Conservation (phyloP, 2,797 vertebrate genomes). For the Molossus molossus region DNA sequence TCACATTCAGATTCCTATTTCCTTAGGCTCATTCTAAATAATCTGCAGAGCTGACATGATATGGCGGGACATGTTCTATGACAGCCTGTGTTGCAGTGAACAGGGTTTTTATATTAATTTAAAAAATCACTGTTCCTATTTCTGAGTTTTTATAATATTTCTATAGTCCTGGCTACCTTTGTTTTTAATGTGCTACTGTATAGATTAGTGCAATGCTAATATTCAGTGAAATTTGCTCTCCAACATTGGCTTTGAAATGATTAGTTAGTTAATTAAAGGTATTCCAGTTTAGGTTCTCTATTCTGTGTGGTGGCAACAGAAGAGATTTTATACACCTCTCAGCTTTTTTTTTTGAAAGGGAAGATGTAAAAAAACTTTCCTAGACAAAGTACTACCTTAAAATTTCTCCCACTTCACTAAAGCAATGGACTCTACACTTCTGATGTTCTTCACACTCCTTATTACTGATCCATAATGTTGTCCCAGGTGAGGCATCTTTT, state of each 20-base stretch:
- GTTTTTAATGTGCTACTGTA: neutral
- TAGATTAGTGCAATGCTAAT: neutral
- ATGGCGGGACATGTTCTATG: neutral
- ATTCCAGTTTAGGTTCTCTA: neutral
- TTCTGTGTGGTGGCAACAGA: neutral
- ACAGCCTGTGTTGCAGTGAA: neutral
- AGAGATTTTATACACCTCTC: neutral
- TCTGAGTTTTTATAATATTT: conserved; percentile 36
- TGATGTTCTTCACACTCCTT: neutral
- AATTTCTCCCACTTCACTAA: neutral
- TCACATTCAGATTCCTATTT: neutral
- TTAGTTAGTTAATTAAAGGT: neutral
- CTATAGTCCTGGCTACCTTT: neutral
- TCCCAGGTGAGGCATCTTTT: neutral
- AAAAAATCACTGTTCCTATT: neutral
- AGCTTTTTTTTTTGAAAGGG: neutral
- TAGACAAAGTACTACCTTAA: neutral
- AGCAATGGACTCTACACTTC: neutral
- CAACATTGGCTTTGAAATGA: neutral
- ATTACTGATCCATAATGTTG: neutral
- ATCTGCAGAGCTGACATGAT: neutral
- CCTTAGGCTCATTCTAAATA: neutral
- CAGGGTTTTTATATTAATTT: conserved; percentile 46
- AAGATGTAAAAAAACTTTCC: neutral
- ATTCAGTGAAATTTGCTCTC: conserved; percentile 16